Evolutionary conservation across 2,888 invertebrate genomes (phyloP), one percentile per base, ranked within the genome.

Genomic region (Andricus quercusramuli): DNA sequence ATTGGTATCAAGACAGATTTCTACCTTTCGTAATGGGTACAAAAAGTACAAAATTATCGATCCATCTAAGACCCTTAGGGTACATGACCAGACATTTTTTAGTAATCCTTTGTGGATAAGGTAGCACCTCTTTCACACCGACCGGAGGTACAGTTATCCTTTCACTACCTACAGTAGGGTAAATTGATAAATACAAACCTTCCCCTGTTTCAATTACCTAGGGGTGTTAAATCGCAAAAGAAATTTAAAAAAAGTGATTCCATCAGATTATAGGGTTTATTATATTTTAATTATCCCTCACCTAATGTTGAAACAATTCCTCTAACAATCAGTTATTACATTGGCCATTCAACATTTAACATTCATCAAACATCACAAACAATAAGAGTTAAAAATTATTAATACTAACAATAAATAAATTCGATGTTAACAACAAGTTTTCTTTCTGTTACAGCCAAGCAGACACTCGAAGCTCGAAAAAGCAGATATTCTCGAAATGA

Each of bases 391-490:
- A 20, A 51, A 6, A 4, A 20, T 20, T 20, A 20, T 17, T 17
- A 20, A 1, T 8, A 20, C 20, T 17, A 6, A 17, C 20, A 51
- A 8, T 0, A 56, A 59, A 22, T 13, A 13, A 59, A 22, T 22
- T 22, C 11, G 22, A 13, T 59, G 22, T 59, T 22, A 59, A 59
- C 59, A 22, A 22, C 1, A 47, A 47, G 17, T 59, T 11, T 77
- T 82, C 84, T 90, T 88, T 89, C 83, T 51, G 87, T 95, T 95
- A 82, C 95, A 98, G 98, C 97, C 98, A 59, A 96, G 97, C 2
- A 95, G 98, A 80, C 98, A 98, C 93, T 97, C 98, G 8, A 99
- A 99, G 92, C 94, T 99, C 89, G 99, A 99, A 93, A 99, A 99
- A 92, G 98, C 99, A 0, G 99, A 99, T 93, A 98, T 99, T 87